Base-by-base conservation (phyloP, 2,888 invertebrate genomes). In the Sepiola atlantica region DNA sequence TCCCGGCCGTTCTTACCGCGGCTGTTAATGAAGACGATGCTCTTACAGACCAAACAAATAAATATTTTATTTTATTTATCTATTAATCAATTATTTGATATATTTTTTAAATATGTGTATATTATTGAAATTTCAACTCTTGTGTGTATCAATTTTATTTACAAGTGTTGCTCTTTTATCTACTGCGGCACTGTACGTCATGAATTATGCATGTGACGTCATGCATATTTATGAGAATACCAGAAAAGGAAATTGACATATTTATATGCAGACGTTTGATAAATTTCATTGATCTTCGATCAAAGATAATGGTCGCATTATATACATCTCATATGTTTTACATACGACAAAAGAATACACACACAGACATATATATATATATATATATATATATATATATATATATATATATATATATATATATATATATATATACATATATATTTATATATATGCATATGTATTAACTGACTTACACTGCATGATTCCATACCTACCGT, bases 131-230 rank as follows among this genome's bases (percentile, higher is more conserved):
- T 32, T 77, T 77, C n/a, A 4, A 32, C 12, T 77, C n/a, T 77
- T 77, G 77, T 8, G n/a, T n/a, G n/a, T n/a, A 4, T 45, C 8
- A 45, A 8, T 45, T 45, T 45, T 45, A 45, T 45, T 45, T 2
- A 45, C 8, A 8, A 8, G 45, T 4, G 8, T 45, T 45, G 45
- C 45, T 8, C 45, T 45, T 45, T 45, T 45, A 45, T 45, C 45
- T 45, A 45, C 45, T 45, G 45, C 2, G 45, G 45, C 45, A 2
- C 45, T 45, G 45, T 45, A 45, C 8, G 8, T 77, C 4, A 77
- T 77, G 77, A 77, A 77, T 77, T 77, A 77, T 77, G 77, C 12
- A 77, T 77, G 77, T 77, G 77, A 77, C 77, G n/a, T n/a, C 77
- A 77, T 77, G n/a, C n/a, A 77, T 77, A 77, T 77, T 77, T 77